Evolutionary conservation across 2,797 vertebrate species (phyloP), one percentile per base, ranked within the genome.

Genomic region (Leptoclinus maculatus): DNA sequence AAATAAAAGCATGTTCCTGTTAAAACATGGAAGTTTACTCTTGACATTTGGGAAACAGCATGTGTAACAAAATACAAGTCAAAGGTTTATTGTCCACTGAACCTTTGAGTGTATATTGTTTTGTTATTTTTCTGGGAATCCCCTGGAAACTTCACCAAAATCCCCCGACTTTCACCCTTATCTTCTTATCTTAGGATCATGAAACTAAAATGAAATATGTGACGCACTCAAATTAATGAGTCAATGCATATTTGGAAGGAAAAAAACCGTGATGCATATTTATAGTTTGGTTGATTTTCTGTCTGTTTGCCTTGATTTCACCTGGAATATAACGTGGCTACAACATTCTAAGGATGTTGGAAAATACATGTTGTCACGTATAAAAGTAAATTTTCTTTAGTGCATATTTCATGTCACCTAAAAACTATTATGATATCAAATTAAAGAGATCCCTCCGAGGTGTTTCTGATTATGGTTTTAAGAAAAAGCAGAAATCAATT

Each of bases 1-100:
- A 54, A 43, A 70, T 72, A 6, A 63, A 59, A 74, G 10, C 66
- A 5, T 27, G 45, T 74, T 78, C 65, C n/a, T 69, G 41, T 75
- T 53, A 32, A 17, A 8, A 3, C 14, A 3, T 27, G 38, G 66
- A 68, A 16, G 58, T 54, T 75, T n/a, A 13, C 5, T 0, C 1
- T 23, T 54, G 29, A 66, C 58, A n/a, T 83, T 72, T 53, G 16
- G 16, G 49, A 49, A 47, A 34, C 23, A 43, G 27, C 2, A 5
- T 6, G 54, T n/a, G 19, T n/a, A 2, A 36, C n/a, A 19, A 17
- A 41, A 27, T 16, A 2, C 41, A 67, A 6, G 9, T 21, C 29
- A 59, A 58, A 54, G 8, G 14, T 47, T 38, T 63, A 0, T 45
- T 14, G 27, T 36, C 17, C 9, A 5, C 8, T 14, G 23, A 5